These are phyloP conservation scores for Leucania comma DNA, from an alignment of 2,888 invertebrate genomes.

Conservation along the genomic window DNA sequence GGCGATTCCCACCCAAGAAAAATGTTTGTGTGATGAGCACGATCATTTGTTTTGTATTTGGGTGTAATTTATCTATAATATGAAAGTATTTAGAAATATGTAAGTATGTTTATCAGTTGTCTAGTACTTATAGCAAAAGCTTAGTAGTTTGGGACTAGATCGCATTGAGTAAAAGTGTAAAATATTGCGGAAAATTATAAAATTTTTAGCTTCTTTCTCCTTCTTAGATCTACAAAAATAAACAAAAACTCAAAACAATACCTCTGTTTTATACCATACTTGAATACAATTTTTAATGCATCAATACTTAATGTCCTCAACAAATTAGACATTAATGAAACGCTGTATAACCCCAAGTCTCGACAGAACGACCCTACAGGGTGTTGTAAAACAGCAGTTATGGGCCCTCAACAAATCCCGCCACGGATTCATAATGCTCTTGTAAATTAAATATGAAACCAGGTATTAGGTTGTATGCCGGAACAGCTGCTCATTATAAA, in stretches of 20 bases:
- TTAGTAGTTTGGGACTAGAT: too few species aligned
- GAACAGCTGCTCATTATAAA: constrained; percentile 60
- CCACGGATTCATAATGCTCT: constrained; percentile 70
- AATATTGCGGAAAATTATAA: too few species aligned
- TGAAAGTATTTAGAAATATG: too few species aligned
- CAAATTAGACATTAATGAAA: constrained; percentile 81
- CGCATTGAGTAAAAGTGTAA: too few species aligned
- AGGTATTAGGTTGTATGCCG: constrained; percentile 57
- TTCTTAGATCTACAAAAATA: constrained; percentile 8
- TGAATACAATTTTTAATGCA: constrained; percentile 57
- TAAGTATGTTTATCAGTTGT: too few species aligned
- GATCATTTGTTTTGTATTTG: too few species aligned
- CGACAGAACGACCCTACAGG: constrained; percentile 74
- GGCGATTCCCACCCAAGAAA: too few species aligned
- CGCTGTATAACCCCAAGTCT: constrained; percentile 72
- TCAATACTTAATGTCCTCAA: constrained; percentile 70
- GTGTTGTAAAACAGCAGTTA: constrained; percentile 77
- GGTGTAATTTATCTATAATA: too few species aligned
- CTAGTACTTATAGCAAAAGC: too few species aligned
- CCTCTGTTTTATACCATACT: constrained; percentile 39
- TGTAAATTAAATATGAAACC: constrained; percentile 78
- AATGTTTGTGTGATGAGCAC: too few species aligned
- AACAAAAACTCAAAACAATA: constrained; percentile 26
- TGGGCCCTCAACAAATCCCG: constrained; percentile 72
- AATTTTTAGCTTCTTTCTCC: neutral